Conservation (phyloP, 2,797 vertebrate species). For the Ispidina lecontei region DNA sequence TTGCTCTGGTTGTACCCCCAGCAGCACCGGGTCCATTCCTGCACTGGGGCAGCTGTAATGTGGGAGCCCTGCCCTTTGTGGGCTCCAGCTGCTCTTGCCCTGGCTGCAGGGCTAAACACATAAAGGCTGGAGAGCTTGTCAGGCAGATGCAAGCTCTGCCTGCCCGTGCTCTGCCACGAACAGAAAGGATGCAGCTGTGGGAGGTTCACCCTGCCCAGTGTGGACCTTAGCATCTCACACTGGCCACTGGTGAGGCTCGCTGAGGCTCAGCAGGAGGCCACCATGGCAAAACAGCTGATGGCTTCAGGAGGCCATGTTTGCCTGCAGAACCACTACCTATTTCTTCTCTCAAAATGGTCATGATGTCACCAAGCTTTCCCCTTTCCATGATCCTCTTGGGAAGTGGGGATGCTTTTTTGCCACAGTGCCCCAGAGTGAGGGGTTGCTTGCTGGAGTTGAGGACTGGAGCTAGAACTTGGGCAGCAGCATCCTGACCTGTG, state of each 20-base stretch:
- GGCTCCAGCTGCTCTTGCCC: neutral
- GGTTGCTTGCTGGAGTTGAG: neutral
- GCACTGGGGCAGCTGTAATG: neutral
- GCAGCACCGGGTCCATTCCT: neutral
- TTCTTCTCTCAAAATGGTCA: neutral
- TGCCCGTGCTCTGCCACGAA: neutral
- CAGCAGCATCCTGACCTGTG: neutral
- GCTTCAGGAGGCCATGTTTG: neutral
- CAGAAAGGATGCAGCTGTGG: neutral
- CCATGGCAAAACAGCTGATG: neutral
- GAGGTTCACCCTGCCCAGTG: neutral
- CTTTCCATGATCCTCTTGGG: neutral
- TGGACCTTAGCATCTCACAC: too few species aligned
- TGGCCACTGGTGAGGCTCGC: fast-evolving
- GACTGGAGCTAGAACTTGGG: neutral
- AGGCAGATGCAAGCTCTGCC: neutral
- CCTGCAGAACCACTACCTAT: neutral
- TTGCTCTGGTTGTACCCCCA: neutral
- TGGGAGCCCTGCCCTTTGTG: neutral
- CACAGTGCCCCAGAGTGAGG: neutral
- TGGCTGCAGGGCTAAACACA: neutral
- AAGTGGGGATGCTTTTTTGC: neutral
- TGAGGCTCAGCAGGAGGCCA: neutral
- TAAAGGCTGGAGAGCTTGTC: neutral
- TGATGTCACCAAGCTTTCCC: neutral